Evolutionary conservation across 1,140 invertebrate genomes (phyloP).

Genomic region (Drosophila truncata): DNA sequence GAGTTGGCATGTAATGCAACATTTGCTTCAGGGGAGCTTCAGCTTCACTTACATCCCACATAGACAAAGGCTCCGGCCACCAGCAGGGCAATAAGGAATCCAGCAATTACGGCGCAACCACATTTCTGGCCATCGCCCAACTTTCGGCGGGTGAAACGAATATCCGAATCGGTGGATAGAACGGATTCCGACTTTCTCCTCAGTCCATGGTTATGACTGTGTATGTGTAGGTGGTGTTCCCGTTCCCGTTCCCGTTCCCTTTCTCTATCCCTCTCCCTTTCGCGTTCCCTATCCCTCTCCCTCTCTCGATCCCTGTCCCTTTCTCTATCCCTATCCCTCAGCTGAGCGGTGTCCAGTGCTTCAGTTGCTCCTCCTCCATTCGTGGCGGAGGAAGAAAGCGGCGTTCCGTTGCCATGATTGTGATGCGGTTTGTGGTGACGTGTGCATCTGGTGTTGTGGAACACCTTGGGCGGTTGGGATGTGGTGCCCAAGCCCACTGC

Average conservation of each 20-base stretch:
- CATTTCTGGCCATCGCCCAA: conserved; percentile 92
- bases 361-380: conserved; percentile 37
- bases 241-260: conserved; percentile 32
- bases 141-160: conserved; percentile 93
- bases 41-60: conserved; percentile 90
- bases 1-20: background rate
- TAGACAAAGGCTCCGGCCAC: conserved; percentile 93
- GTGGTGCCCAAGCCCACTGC: conserved; percentile 25
- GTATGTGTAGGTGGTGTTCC: conserved; percentile 66
- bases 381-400: conserved; percentile 4
- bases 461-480: conserved; percentile 72
- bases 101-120: conserved; percentile 93
- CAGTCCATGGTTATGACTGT: conserved; percentile 65
- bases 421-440: conserved; percentile 81
- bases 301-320: conserved; percentile 18
- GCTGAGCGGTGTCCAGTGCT: conserved; percentile 31
- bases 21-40: no score
- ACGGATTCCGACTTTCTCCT: conserved; percentile 90
- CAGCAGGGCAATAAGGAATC: conserved; percentile 92
- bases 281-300: conserved; percentile 19
- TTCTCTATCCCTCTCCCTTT: conserved; percentile 12
- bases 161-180: conserved; percentile 93
- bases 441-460: conserved; percentile 82
- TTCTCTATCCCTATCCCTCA: conserved; percentile 28
- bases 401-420: conserved; percentile 42